Base-by-base conservation (phyloP, 2,113 vertebrate genomes). In the Monarcha castaneiventris region DNA sequence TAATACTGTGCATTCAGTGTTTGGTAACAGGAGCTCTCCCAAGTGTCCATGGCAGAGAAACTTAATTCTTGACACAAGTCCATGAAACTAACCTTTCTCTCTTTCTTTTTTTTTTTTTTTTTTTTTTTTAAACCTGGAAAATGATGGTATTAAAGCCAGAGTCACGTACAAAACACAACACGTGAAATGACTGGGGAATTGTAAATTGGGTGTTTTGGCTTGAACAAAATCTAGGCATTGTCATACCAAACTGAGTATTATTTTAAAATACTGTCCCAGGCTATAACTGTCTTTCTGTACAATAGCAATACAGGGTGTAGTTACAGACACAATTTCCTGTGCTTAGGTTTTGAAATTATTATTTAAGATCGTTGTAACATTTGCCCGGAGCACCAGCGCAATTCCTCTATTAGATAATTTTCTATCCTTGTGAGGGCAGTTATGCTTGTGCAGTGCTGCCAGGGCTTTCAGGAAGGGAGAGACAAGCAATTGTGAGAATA, bases 401-500 rank as follows among this genome's bases (percentile, higher is more conserved):
- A 96, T 97, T 98, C 97, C 92, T 81, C 93, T 94, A 95, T 97
- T 97, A 97, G 94, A 96, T 97, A 97, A 98, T 95, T 91, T 96
- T 96, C 90, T 97, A 97, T 97, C 96, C 97, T 96, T 89, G 84
- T 73, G 92, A 97, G 87, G 80, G 76, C 90, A 96, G 93, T 83
- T 97, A 84, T 75, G 90, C 94, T 72, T 95, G 94, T 78, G 92
- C 88, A 95, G 76, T 59, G 73, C 94, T 96, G 96, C 97, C 97
- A 97, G 93, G 62, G 83, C 82, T 97, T 96, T 96, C 98, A 98
- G 98, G 98, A 98, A 98, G 97, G 96, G 98, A 98, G 97, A 98
- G 97, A 98, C 97, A 96, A 96, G 95, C 93, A 96, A 92, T 76
- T 96, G 92, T 88, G 97, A 97, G 94, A 96, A 93, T 97, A 97